phyloP scores from a whole-genome alignment of 1,140 invertebrate species.

The Drosophila persimilis region DNA sequence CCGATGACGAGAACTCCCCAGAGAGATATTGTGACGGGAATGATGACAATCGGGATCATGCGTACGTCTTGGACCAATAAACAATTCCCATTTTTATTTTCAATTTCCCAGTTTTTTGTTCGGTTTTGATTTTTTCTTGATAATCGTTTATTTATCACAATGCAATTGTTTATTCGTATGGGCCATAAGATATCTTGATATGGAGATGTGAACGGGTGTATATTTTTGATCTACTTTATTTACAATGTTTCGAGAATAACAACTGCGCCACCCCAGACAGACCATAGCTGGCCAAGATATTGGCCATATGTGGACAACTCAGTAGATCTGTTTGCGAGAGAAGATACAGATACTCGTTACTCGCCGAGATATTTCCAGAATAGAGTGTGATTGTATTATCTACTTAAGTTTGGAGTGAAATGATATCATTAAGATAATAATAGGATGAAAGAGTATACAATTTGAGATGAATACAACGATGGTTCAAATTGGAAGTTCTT shows the following conservation, averaged over 20 bases:
- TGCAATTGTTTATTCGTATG: conserved; percentile 13
- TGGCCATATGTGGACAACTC: conserved; percentile 43
- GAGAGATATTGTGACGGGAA: conserved; percentile 3
- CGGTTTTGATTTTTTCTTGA: conserved; percentile 1
- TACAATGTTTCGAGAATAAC: conserved; percentile 47
- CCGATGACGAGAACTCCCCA: not conserved
- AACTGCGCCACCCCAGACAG: conserved; percentile 21
- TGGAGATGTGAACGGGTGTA: not conserved
- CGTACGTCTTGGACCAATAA: conserved; percentile 42
- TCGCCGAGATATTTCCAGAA: too few relatives aligned
- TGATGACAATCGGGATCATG: conserved; percentile 17
- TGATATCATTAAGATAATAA: too few relatives aligned
- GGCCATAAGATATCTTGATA: conserved; percentile 6
- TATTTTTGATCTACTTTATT: conserved; percentile 62
- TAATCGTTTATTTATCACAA: conserved; percentile 10
- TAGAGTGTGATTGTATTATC: too few relatives aligned
- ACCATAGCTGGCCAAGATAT: conserved; percentile 45
- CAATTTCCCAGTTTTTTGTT: not conserved
- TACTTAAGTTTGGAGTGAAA: too few relatives aligned
- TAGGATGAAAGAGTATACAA: too few relatives aligned
- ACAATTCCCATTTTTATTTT: conserved; percentile 3
- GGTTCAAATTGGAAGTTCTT: too few relatives aligned
- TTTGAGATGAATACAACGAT: too few relatives aligned
- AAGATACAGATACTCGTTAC: too few relatives aligned
- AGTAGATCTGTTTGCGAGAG: not conserved